Evolutionary conservation across 1,140 invertebrate species (phyloP), one percentile per base, ranked within the genome.

Genomic region (Mizuhopecten yessoensis): DNA sequence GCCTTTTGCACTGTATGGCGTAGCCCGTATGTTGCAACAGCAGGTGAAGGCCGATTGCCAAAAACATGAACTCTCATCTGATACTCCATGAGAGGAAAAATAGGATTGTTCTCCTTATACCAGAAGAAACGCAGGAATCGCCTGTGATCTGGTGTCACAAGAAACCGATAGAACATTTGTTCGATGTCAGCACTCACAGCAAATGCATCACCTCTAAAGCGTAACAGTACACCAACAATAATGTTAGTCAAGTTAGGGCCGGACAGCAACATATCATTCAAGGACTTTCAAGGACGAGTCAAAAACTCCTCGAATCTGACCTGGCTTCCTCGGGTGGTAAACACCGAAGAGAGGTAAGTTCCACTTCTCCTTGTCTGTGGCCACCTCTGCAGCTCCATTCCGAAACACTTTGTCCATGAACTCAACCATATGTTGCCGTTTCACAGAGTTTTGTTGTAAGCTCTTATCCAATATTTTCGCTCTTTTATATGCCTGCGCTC

Each of bases 241-340:
- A 75, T 91, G 75, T 75, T 94, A 92, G 96, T 96, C 0, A 97
- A 75, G 88, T 95, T 95, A 20, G 97, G 96, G 17, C 94, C 94
- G 11, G 87, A 17, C 17, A 92, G 34, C n/a, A 95, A 39, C 3
- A 88, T 33, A 17, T 91, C 45, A 88, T 95, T 95, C 0, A 95
- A 90, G 23, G 94, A 95, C 33, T 90, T 87, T 23, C 93, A 88
- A 86, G 1, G 88, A 86, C 3, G 92, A 91, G n/a, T n/a, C n/a
- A n/a, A n/a, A n/a, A n/a, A n/a, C n/a, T n/a, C n/a, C n/a, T n/a
- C n/a, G n/a, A n/a, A n/a, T n/a, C n/a, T n/a, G n/a, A n/a, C n/a
- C n/a, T n/a, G n/a, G n/a, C n/a, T n/a, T n/a, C n/a, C n/a, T n/a
- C n/a, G n/a, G n/a, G n/a, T n/a, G n/a, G n/a, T n/a, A n/a, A n/a